Percentiles rank a stretch among this genome's conserved stretches.
Conservation (phyloP, 2,797 vertebrate species). For the Gymnoscopelus microlampas region DNA sequence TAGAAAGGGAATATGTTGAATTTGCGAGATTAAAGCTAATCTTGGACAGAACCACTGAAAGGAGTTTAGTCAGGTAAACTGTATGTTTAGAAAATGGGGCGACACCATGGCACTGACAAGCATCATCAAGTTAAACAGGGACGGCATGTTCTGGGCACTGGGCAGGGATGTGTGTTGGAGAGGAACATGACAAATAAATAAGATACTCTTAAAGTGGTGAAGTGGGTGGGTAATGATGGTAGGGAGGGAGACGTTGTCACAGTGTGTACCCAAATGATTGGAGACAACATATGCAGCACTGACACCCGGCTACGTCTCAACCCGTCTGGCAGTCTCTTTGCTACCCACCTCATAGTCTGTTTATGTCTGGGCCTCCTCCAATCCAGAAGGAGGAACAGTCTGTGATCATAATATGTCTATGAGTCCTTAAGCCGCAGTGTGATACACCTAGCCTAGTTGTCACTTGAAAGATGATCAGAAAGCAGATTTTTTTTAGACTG, state of each 20-base stretch:
- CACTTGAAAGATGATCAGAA: too few species aligned
- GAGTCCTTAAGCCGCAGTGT: too few species aligned
- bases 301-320: conserved; percentile 14
- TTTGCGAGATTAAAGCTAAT: too few species aligned
- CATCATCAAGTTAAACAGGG: neutral
- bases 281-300: neutral
- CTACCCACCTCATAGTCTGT: neutral
- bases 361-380: neutral
- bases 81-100: too few species aligned
- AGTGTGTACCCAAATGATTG: conserved; percentile 19
- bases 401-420: neutral
- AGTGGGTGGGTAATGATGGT: conserved; percentile 15
- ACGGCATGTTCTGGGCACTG: conserved; percentile 36
- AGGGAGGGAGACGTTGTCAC: conserved; percentile 16
- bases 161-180: neutral
- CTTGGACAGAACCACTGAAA: too few species aligned
- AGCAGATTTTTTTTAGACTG: too few species aligned
- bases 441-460: too few species aligned
- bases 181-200: conserved; percentile 50
- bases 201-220: conserved; percentile 35
- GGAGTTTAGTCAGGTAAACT: too few species aligned
- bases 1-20: too few species aligned
- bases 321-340: neutral
- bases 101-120: neutral
- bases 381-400: neutral